Evolutionary conservation across 2,797 vertebrate genomes (phyloP), one percentile per base, ranked within the genome.

Genomic region (Scolopax rusticola): DNA sequence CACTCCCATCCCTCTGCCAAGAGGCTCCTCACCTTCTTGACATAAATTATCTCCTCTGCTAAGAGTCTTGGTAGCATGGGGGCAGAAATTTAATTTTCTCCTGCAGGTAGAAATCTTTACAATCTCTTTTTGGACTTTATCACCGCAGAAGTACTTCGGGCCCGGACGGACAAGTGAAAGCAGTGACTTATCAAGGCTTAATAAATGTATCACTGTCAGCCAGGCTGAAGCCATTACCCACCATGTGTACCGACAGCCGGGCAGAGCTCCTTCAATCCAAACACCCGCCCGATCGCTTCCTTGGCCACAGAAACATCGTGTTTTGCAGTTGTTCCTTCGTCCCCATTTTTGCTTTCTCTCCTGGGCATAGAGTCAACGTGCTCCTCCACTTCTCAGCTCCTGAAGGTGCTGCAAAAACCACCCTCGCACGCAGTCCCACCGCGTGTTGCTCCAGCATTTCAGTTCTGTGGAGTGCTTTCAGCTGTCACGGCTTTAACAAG

Each of bases 211-310:
- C 40, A 8, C 54, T 81, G 74, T 50, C 61, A 79, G 53, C 41
- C 79, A 78, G 87, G 47, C 81, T 78, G 70, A 47, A 60, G 70
- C 73, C 84, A 84, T 87, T 50, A 61, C 88, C 75, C 87, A 48
- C 30, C 6, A 1, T 2, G 5, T 13, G 43, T 32, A 11, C 51
- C 5, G 1, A 32, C 1, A 7, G 38, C 24, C 2, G 1, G 51
- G 60, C 60, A 54, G 16, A 54, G 30, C 65, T 33, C 9, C 1
- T 50, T 74, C 50, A 2, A 53, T 33, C 51, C 51, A 6, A 69
- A 53, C n/a, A 27, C 59, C 27, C 15, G n/a, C 54, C 45, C 2
- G 3, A 45, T 11, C 21, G 0, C 28, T 70, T 40, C 33, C 33
- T 60, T 6, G 0, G 56, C 67, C 43, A 47, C 79, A 50, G 51